These are phyloP conservation scores for Achlya flavicornis DNA, from an alignment of 2,888 invertebrate genomes.

Conservation along the genomic window DNA sequence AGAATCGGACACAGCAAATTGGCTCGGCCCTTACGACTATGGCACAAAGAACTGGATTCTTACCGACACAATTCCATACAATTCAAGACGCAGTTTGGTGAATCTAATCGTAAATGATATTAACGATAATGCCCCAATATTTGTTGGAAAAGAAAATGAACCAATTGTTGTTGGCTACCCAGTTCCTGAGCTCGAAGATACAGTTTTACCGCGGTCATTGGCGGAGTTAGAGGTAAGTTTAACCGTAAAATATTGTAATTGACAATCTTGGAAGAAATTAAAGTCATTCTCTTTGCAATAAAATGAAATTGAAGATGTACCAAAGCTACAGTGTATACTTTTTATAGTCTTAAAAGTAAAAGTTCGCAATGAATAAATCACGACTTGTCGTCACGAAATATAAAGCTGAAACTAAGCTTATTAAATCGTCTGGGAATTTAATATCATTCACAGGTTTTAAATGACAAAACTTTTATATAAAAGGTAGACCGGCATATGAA, in stretches of 20 bases:
- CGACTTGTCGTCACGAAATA: slow-evolving; percentile 2
- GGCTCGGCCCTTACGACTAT: slow-evolving; percentile 63
- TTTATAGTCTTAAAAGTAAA: slow-evolving; percentile 8
- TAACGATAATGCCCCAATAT: slow-evolving; percentile 81
- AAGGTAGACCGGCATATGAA: too few species aligned
- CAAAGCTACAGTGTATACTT: neutral
- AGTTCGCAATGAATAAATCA: neutral
- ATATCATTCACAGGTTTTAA: neutral
- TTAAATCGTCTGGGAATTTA: neutral
- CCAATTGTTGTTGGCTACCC: slow-evolving; percentile 79
- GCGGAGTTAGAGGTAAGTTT: slow-evolving; percentile 68
- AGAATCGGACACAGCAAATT: slow-evolving; percentile 33
- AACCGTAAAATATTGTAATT: too few species aligned
- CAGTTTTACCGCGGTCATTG: slow-evolving; percentile 71
- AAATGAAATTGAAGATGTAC: neutral
- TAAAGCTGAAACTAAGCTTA: neutral
- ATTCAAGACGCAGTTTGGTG: slow-evolving; percentile 67
- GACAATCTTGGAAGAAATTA: neutral
- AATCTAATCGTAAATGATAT: slow-evolving; percentile 80
- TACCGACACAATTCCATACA: slow-evolving; percentile 64
- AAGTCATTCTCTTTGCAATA: slow-evolving; percentile 5
- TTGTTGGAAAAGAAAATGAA: slow-evolving; percentile 60
- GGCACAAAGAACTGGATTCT: slow-evolving; percentile 70
- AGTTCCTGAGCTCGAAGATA: slow-evolving; percentile 57
- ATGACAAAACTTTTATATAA: neutral